Base-by-base conservation (phyloP, 2,888 invertebrate species). In the Nomada lathburiana region DNA sequence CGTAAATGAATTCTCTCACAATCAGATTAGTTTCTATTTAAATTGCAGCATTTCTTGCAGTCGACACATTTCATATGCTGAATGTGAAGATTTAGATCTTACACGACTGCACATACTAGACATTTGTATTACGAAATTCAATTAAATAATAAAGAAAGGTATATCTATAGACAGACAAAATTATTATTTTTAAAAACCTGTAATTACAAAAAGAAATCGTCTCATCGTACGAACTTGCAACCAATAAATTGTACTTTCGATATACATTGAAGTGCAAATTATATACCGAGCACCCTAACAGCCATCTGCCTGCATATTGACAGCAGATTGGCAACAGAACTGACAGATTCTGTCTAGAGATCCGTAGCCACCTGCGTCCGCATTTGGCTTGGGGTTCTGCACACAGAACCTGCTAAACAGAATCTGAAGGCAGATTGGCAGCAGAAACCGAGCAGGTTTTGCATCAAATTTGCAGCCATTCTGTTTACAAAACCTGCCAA, bases 211-310 rank as follows among this genome's bases (percentile, higher is more conserved):
- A 20, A 36, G 13, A 2, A 9, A 2, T 18, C 11, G 0, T n/a
- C 23, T 44, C 63, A 72, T 72, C 57, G 2, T 7, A 13, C 2
- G n/a, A 72, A 63, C 55, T 72, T 63, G 44, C 10, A 44, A 44
- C 16, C 47, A 26, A 26, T 63, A 63, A 72, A 63, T 16, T 44
- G 50, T 20, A 68, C 23, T 18, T 55, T 53, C 18, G 26, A 26
- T 26, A 26, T 26, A 26, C 26, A 26, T 26, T 18, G 26, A 42
- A 52, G 4, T 59, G n/a, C 7, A 50, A 65, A 42, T 60, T 20
- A 29, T 29, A 29, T 29, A 7, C 29, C 7, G 7, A 29, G 7
- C 26, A 26, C 26, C 26, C 2, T 26, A 26, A 26, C 26, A 36
- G 36, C 36, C 29, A 29, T 7, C 7, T 7, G 36, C 36, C 7